Base-by-base conservation (phyloP, 2,113 vertebrate genomes). In the Xenus cinereus region DNA sequence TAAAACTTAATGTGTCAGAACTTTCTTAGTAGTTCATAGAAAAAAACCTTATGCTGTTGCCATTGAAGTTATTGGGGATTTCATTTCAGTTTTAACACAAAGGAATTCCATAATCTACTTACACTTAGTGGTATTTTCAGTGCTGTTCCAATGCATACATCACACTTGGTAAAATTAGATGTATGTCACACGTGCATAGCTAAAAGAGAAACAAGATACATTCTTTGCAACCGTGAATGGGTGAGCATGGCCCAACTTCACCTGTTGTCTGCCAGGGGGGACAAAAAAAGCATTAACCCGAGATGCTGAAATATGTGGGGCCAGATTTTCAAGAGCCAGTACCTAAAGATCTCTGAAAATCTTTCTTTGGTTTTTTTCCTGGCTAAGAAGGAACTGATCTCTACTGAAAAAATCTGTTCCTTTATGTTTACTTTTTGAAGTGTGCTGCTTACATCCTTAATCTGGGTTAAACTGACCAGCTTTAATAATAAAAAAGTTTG, bases 401-500 rank as follows among this genome's bases (percentile, higher is more conserved):
- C 41, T 50, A 28, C 62, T 54, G 69, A 89, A 74, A 87, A 85
- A 92, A 93, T 85, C 92, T 94, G 57, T 73, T 94, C 74, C 26
- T 92, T 73, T 84, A 24, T 91, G 91, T 94, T 95, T 94, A 78
- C 91, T 93, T 96, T 92, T 62, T 85, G 91, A 92, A 91, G 74
- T 59, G 82, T 82, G 46, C 26, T 79, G 87, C 32, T 87, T 96
- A 87, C 91, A 96, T 92, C 81, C 81, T 89, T 96, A 95, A 97
- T 97, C 94, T 91, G 84, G 91, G 94, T 91, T 94, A 92, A 92
- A 94, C 88, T 91, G 95, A 88, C 77, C 53, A n/a, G 86, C 45
- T 95, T 93, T 93, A 95, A 89, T 95, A 96, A 89, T 75, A 90
- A 93, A 94, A 93, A 97, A 94, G 87, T 97, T 92, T 93, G 80